These are phyloP conservation scores for Discoglossus pictus DNA, from an alignment of 2,797 vertebrate species.

Conservation along the genomic window DNA sequence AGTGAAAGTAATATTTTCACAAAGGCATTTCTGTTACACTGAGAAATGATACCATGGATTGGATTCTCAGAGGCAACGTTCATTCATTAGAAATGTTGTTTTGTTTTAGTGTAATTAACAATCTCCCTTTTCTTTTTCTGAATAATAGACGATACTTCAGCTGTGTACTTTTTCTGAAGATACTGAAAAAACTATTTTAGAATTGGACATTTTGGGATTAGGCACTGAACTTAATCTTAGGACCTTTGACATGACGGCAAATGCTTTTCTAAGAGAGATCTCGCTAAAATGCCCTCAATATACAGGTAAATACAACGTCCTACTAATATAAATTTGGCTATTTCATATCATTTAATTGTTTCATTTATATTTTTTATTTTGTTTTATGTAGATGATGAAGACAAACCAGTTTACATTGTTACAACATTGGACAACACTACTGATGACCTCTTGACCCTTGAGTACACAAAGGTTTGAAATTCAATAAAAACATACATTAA, in stretches of 20 bases:
- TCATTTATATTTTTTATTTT: background rate
- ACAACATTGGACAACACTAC: constrained; percentile 92
- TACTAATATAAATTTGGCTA: no score
- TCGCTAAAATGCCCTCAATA: constrained; percentile 91
- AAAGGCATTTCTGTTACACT: no score
- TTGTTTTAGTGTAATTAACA: constrained; percentile 1
- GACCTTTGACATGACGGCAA: constrained; percentile 87
- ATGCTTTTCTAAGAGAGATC: constrained; percentile 88
- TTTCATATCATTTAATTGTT: no score
- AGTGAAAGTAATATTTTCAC: no score
- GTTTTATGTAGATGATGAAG: constrained; percentile 79
- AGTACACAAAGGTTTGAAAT: constrained; percentile 83
- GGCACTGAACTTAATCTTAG: constrained; percentile 87
- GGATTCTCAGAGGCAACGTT: background rate
- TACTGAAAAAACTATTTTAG: constrained; percentile 80
- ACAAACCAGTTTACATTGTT: constrained; percentile 85
- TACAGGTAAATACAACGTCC: constrained; percentile 75
- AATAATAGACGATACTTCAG: constrained; percentile 82
- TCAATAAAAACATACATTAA: background rate
- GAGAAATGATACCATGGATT: background rate
- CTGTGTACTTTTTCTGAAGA: constrained; percentile 76
- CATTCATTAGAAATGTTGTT: background rate
- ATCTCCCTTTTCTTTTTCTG: background rate
- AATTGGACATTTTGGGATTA: constrained; percentile 81
- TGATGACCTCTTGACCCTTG: constrained; percentile 87